These are phyloP conservation scores for Arrhamphus sclerolepis DNA, from an alignment of 2,797 vertebrate species.

Conservation along the genomic window DNA sequence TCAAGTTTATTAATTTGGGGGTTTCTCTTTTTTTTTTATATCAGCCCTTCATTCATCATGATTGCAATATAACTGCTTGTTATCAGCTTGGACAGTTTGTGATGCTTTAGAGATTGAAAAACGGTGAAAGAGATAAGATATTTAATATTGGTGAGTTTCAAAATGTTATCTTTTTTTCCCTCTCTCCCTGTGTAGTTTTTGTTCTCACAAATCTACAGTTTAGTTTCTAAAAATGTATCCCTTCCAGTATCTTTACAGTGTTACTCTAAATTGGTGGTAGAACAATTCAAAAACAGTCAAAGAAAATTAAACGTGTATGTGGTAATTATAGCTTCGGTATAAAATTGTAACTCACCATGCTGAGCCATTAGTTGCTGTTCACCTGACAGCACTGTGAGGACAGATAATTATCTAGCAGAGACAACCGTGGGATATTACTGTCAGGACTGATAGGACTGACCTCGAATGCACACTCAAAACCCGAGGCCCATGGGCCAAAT, in stretches of 20 bases:
- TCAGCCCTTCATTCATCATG: background rate
- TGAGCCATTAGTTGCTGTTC: slow-evolving; percentile 1
- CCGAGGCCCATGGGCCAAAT: too few relatives aligned
- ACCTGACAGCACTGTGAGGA: slow-evolving; percentile 21
- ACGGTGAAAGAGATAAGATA: too few relatives aligned
- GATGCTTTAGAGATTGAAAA: too few relatives aligned
- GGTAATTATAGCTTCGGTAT: slow-evolving; percentile 15
- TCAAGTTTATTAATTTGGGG: background rate
- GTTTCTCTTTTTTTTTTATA: background rate
- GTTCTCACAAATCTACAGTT: background rate
- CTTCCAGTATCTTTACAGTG: too few relatives aligned
- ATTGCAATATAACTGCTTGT: background rate
- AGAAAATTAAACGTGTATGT: slow-evolving; percentile 15
- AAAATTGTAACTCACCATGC: background rate
- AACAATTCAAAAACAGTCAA: slow-evolving; percentile 3
- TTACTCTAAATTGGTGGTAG: background rate
- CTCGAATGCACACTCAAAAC: too few relatives aligned
- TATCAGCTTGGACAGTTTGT: too few relatives aligned
- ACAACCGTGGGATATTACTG: background rate
- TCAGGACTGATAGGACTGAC: slow-evolving; percentile 5
- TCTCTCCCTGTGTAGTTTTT: too few relatives aligned
- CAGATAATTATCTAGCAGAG: slow-evolving; percentile 26
- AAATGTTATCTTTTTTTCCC: too few relatives aligned
- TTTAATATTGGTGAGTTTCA: too few relatives aligned
- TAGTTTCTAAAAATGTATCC: background rate